Conservation (phyloP, 2,888 invertebrate genomes). For the Lypha dubia region DNA sequence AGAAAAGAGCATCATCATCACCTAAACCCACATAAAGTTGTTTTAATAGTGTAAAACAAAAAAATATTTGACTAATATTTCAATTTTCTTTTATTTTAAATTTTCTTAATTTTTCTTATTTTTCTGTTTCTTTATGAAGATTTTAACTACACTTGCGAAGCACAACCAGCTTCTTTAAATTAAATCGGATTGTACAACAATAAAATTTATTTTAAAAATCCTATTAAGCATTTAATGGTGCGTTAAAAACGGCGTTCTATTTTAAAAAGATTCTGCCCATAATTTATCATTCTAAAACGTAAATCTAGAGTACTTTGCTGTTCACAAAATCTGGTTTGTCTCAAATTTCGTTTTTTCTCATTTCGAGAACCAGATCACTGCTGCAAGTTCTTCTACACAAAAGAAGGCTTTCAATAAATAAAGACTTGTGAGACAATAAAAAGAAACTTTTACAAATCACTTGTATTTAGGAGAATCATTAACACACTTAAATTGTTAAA, state of each 20-base stretch:
- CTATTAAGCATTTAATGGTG: neutral
- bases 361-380: neutral
- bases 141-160: no score
- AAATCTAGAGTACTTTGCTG: slow-evolving; percentile 4
- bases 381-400: neutral
- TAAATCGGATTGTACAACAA: no score
- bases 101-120: no score
- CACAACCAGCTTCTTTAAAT: no score
- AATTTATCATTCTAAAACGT: slow-evolving; percentile 23
- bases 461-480: slow-evolving; percentile 64
- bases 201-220: no score
- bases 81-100: no score
- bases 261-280: neutral
- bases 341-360: neutral
- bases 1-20: no score
- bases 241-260: neutral
- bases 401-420: slow-evolving; percentile 32
- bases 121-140: no score
- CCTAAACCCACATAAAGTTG: no score
- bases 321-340: slow-evolving; percentile 3
- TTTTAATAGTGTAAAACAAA: no score
- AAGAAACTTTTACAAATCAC: slow-evolving; percentile 67
- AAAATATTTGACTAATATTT: no score
- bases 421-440: slow-evolving; percentile 50
- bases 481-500: slow-evolving; percentile 68